Evolutionary conservation across 1,140 invertebrate genomes (phyloP).

Genomic region (Apis dorsata): DNA sequence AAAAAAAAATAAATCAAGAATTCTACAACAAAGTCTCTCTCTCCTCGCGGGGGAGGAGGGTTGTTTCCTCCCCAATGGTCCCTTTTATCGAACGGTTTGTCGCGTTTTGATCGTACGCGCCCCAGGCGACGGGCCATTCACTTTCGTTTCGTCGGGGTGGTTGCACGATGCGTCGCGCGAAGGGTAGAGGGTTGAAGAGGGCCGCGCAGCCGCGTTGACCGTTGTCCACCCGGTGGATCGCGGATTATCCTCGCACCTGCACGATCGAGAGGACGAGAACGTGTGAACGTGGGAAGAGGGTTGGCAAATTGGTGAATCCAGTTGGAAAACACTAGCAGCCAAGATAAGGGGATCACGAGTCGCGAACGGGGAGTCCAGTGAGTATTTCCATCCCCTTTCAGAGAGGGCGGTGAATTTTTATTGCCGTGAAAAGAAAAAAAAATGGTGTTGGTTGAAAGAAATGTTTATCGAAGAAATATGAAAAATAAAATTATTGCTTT

Average conservation of each 20-base stretch:
- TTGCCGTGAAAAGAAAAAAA: too few species aligned
- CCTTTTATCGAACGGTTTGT: neutral
- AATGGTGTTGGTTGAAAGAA: neutral
- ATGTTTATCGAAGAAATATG: too few species aligned
- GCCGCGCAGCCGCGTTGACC: conserved; percentile 72
- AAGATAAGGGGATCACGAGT: conserved; percentile 62
- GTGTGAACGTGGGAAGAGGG: neutral
- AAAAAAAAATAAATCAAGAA: neutral
- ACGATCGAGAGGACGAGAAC: conserved; percentile 2
- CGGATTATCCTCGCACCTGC: conserved; percentile 42
- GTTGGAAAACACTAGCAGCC: conserved; percentile 1
- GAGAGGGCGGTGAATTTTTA: too few species aligned
- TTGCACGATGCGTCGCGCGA: conserved; percentile 45
- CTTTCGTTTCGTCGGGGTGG: conserved; percentile 60
- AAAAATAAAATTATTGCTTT: too few species aligned
- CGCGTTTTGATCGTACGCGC: neutral
- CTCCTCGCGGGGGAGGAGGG: too few species aligned
- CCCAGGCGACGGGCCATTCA: conserved; percentile 46
- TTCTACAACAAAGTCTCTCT: too few species aligned
- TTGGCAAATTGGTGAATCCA: neutral
- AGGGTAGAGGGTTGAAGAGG: conserved; percentile 28
- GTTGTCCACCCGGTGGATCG: conserved; percentile 62
- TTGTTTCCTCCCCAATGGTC: neutral
- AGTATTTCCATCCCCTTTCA: conserved; percentile 12
- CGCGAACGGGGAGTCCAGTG: conserved; percentile 59